A percentile compares a stretch with the other conserved stretches of the same genome.
phyloP scores from a whole-genome alignment of 2,113 vertebrate genomes.

The Prunella himalayana region DNA sequence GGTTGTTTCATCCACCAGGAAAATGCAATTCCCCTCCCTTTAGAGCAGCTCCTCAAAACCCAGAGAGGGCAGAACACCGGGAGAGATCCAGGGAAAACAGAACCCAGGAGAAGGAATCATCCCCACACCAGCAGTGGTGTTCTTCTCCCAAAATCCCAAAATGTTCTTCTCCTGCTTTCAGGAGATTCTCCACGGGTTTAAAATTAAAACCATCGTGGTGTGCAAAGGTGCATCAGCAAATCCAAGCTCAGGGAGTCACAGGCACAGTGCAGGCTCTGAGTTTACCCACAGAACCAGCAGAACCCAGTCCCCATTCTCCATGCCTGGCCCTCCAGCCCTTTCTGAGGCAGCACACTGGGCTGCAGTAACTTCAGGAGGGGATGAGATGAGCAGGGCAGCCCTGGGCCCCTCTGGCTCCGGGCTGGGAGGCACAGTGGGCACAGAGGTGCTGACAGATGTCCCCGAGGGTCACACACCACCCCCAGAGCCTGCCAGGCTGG shows the following conservation, averaged over 20 bases:
- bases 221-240: neutral
- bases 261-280: neutral
- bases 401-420: neutral
- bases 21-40: neutral
- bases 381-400: neutral
- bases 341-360: neutral
- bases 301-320: neutral
- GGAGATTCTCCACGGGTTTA: neutral
- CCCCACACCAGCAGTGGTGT: rapidly evolving
- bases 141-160: neutral
- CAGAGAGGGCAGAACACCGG: rapidly evolving
- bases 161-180: neutral
- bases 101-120: neutral
- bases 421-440: neutral
- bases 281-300: rapidly evolving
- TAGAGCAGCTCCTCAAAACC: neutral
- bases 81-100: rapidly evolving
- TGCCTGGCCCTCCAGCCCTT: neutral
- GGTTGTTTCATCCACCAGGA: neutral
- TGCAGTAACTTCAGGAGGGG: neutral
- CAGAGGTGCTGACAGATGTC: neutral
- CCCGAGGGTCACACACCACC: neutral
- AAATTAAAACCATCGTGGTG: rapidly evolving
- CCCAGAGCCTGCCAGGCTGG: neutral
- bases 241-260: neutral